Evolutionary conservation across 2,797 vertebrate species (phyloP).

Genomic region (Gephyroberyx darwinii): DNA sequence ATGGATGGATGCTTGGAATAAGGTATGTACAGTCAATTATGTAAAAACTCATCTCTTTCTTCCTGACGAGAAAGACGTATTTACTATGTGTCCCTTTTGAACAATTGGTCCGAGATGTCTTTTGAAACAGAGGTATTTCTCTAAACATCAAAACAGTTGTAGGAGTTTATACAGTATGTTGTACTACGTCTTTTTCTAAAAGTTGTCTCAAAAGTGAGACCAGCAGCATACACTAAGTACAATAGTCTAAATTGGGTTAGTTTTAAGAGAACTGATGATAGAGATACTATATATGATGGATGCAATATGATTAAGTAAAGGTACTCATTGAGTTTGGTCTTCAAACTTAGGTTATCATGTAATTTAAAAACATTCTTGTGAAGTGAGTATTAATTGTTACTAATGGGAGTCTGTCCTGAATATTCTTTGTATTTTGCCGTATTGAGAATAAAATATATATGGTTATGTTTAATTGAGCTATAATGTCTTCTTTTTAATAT

Average conservation of each 20-base stretch:
- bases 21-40: conserved; percentile 68
- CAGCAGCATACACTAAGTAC: conserved; percentile 79
- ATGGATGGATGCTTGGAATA: conserved; percentile 28
- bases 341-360: conserved; percentile 83
- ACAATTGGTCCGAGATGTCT: conserved; percentile 75
- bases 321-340: conserved; percentile 84
- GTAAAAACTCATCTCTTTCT: conserved; percentile 64
- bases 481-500: conserved; percentile 14
- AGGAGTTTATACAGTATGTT: conserved; percentile 82
- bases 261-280: conserved; percentile 81
- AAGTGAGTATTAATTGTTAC: conserved; percentile 89
- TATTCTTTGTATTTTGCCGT: conserved; percentile 99
- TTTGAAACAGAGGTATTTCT: conserved; percentile 79
- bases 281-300: conserved; percentile 84
- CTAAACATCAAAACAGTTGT: conserved; percentile 76
- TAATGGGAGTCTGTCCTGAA: conserved; percentile 95
- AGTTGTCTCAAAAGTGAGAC: conserved; percentile 71
- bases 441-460: conserved; percentile 99
- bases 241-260: conserved; percentile 80
- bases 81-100: conserved; percentile 72
- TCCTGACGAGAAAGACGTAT: conserved; percentile 68
- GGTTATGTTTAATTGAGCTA: conserved; percentile 78
- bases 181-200: conserved; percentile 74
- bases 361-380: conserved; percentile 87
- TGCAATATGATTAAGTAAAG: conserved; percentile 85